A percentile compares a stretch with the other conserved stretches of the same genome.
Evolutionary conservation across 2,888 invertebrate species (phyloP).

Genomic region (Troglohyphantes excavatus): DNA sequence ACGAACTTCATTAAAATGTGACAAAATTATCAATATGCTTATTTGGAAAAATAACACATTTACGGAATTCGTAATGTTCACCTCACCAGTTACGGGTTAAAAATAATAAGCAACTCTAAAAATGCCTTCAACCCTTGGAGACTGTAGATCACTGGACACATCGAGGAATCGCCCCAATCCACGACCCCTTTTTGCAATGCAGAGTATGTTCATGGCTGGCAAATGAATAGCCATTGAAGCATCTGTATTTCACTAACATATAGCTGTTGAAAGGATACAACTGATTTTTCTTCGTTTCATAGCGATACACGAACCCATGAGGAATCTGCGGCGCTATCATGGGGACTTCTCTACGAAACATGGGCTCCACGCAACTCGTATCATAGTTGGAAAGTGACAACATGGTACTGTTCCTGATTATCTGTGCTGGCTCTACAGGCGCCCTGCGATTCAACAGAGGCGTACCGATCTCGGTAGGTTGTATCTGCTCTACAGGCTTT

Average conservation of each 20-base stretch:
- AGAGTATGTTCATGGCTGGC: slow-evolving; percentile 37
- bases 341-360: slow-evolving; percentile 62
- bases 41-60: too few relatives aligned
- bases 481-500: slow-evolving; percentile 51
- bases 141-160: slow-evolving; percentile 16
- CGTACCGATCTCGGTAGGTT: background rate
- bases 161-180: slow-evolving; percentile 65
- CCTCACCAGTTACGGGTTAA: background rate
- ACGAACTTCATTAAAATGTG: too few relatives aligned
- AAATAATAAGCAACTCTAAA: background rate
- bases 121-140: background rate
- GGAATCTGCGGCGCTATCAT: slow-evolving; percentile 57
- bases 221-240: slow-evolving; percentile 39
- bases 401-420: background rate
- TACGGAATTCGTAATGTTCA: background rate
- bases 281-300: slow-evolving; percentile 72
- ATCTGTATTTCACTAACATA: slow-evolving; percentile 72
- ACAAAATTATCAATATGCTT: too few relatives aligned
- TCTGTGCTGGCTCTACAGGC: slow-evolving; percentile 24
- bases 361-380: slow-evolving; percentile 51
- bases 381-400: slow-evolving; percentile 31
- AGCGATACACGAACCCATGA: slow-evolving; percentile 67
- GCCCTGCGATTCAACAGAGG: slow-evolving; percentile 16
- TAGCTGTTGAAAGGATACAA: slow-evolving; percentile 56
- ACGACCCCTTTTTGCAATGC: slow-evolving; percentile 55